These are phyloP conservation scores for Anabas testudineus DNA, from an alignment of 2,797 vertebrate genomes.

Conservation along the genomic window DNA sequence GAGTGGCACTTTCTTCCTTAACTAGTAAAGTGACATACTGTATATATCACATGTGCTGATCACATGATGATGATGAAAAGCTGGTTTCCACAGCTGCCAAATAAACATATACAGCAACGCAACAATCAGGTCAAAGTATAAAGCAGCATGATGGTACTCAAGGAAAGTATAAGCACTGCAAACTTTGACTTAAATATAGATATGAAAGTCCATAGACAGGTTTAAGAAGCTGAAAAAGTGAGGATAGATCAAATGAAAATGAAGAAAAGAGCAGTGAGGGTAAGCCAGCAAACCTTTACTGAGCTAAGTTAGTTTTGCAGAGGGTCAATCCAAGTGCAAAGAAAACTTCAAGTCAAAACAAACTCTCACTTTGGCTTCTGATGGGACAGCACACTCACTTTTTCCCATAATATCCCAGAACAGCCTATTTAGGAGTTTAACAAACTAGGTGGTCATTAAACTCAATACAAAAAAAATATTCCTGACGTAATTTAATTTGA, in stretches of 20 bases:
- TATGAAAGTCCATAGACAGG: constrained; percentile 61
- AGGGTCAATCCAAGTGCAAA: constrained; percentile 78
- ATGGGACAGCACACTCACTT: constrained; percentile 65
- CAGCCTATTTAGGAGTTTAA: constrained; percentile 63
- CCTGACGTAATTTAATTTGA: constrained; percentile 67
- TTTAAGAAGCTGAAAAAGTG: constrained; percentile 85
- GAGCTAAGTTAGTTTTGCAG: constrained; percentile 68
- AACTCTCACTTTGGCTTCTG: constrained; percentile 74
- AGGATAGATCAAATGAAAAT: constrained; percentile 60
- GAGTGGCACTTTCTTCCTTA: not conserved
- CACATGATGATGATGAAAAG: not conserved
- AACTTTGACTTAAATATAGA: not conserved
- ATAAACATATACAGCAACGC: not conserved
- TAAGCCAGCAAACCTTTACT: constrained; percentile 69
- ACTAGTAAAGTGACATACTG: not conserved
- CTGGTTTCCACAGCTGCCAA: not conserved
- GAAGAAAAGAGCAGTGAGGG: constrained; percentile 37
- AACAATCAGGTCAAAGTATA: too few species aligned
- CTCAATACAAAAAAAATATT: constrained; percentile 63
- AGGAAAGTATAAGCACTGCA: not conserved
- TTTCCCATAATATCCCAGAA: constrained; percentile 73
- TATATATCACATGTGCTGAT: not conserved
- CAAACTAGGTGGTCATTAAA: constrained; percentile 70
- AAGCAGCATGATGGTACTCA: not conserved
- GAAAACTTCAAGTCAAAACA: constrained; percentile 81